These are phyloP conservation scores for Cardiocondyla obscurior DNA, from an alignment of 1,140 invertebrate genomes.

Conservation along the genomic window DNA sequence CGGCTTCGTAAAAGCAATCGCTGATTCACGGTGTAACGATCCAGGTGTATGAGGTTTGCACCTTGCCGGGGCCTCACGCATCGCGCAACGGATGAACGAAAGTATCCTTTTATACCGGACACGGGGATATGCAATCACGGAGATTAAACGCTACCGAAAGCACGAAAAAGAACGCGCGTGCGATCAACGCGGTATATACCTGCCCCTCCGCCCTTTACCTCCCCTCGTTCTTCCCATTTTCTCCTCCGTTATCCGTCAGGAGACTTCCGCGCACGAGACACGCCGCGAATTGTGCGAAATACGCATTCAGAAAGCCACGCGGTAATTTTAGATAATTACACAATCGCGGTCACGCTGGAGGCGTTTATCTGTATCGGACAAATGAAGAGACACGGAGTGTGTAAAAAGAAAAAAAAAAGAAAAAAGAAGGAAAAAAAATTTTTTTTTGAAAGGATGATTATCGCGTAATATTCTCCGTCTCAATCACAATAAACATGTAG, in stretches of 20 bases:
- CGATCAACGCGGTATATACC: constrained; percentile 16
- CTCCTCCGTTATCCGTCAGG: neutral
- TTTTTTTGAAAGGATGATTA: constrained; percentile 5
- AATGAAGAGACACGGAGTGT: constrained; percentile 3
- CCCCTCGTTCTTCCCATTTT: neutral
- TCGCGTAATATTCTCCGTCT: neutral
- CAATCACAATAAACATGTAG: neutral
- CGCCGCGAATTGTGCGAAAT: constrained; percentile 1
- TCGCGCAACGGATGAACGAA: constrained; percentile 63
- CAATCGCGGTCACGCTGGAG: constrained; percentile 7
- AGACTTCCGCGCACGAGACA: constrained; percentile 32
- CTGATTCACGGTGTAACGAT: constrained; percentile 72
- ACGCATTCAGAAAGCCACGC: constrained; percentile 24
- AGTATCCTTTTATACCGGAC: constrained; percentile 56
- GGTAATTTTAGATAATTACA: constrained; percentile 46
- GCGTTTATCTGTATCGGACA: neutral
- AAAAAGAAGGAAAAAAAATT: too few relatives aligned
- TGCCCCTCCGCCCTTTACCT: too few relatives aligned
- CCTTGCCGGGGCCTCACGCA: constrained; percentile 71
- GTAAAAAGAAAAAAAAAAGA: neutral
- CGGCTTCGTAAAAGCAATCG: constrained; percentile 70
- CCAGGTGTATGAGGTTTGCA: constrained; percentile 71
- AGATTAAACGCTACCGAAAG: constrained; percentile 64
- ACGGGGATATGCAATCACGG: constrained; percentile 48
- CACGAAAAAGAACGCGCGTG: constrained; percentile 41